A percentile compares a stretch with the other conserved stretches of the same genome.
Evolutionary conservation across 2,888 invertebrate species (phyloP).

Genomic region (Drosophila meridionalis): DNA sequence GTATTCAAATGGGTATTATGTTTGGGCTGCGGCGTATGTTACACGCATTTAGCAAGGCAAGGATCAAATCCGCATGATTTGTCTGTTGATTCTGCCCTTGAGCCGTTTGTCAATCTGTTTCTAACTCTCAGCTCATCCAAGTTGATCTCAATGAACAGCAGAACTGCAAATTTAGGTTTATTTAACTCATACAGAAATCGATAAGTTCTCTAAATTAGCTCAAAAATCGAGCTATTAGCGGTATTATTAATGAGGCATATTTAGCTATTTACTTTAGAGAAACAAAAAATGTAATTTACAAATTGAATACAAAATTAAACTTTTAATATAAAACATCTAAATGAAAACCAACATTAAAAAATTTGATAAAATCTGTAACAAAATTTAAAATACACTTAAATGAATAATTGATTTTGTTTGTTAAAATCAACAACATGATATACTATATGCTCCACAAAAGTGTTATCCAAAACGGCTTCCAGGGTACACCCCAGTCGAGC

Average conservation of each 20-base stretch:
- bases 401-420: too few species aligned
- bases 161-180: not conserved
- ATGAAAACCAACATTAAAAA: too few species aligned
- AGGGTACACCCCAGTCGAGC: not conserved
- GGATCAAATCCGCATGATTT: not conserved
- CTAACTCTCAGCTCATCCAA: not conserved
- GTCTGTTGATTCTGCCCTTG: not conserved
- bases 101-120: not conserved
- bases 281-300: too few species aligned
- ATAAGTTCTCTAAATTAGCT: not conserved
- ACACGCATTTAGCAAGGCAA: not conserved
- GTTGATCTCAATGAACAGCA: not conserved
- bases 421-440: too few species aligned
- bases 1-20: not conserved
- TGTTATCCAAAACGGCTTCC: not conserved
- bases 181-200: not conserved
- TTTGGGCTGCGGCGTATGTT: not conserved
- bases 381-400: too few species aligned
- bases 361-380: too few species aligned
- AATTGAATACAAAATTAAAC: too few species aligned
- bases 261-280: too few species aligned
- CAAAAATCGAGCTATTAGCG: not conserved
- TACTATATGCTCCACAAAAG: not conserved
- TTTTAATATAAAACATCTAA: too few species aligned
- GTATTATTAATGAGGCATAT: not conserved